Conservation (phyloP, 2,113 vertebrate genomes). For the Ranitomeya imitator region DNA sequence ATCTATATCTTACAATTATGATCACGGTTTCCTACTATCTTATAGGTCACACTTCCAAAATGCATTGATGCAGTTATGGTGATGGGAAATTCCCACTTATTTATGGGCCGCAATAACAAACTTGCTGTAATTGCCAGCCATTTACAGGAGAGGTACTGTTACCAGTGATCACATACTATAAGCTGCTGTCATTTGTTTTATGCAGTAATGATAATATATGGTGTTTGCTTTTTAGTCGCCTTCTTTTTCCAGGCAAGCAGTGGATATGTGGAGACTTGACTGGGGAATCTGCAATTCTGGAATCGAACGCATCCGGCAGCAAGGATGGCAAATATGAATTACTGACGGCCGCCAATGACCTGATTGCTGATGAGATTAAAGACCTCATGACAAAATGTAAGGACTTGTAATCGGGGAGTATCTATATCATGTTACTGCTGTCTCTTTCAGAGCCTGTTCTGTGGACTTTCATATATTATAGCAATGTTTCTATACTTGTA, state of each 20-base stretch:
- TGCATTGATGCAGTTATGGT: slow-evolving; percentile 93
- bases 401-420: neutral
- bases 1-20: neutral
- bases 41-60: slow-evolving; percentile 89
- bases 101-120: slow-evolving; percentile 88
- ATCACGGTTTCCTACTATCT: neutral
- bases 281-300: slow-evolving; percentile 61
- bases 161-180: neutral
- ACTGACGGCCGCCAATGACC: slow-evolving; percentile 84
- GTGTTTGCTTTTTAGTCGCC: slow-evolving; percentile 75
- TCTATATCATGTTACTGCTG: neutral
- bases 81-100: slow-evolving; percentile 88
- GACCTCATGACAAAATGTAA: slow-evolving; percentile 89
- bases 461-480: too few relatives aligned
- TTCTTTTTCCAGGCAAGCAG: slow-evolving; percentile 86
- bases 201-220: neutral
- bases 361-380: slow-evolving; percentile 87
- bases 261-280: slow-evolving; percentile 77
- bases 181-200: too few relatives aligned
- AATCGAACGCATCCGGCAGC: slow-evolving; percentile 74
- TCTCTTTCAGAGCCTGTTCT: neutral
- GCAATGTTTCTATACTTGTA: too few relatives aligned
- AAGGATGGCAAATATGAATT: slow-evolving; percentile 95
- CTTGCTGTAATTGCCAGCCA: slow-evolving; percentile 92
- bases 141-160: slow-evolving; percentile 87